phyloP scores from a whole-genome alignment of 2,888 invertebrate genomes.

The Platynereis dumerilii region DNA sequence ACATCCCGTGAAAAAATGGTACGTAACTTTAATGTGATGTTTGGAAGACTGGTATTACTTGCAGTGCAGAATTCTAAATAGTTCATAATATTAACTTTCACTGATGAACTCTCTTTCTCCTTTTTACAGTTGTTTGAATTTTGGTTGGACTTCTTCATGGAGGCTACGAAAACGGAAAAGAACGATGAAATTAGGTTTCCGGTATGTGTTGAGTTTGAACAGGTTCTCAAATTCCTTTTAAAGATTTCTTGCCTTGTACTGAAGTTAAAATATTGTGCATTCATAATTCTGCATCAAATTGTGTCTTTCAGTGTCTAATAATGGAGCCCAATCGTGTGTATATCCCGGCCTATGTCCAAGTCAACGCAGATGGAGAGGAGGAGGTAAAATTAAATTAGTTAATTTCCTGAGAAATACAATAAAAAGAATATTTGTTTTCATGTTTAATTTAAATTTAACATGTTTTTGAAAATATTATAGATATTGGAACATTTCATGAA shows the following conservation, averaged over 20 bases:
- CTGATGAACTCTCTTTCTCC: constrained; percentile 21
- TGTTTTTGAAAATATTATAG: too few relatives aligned
- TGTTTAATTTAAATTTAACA: too few relatives aligned
- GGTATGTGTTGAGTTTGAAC: constrained; percentile 66
- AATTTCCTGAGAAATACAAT: too few relatives aligned
- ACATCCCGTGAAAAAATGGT: neutral
- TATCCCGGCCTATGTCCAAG: constrained; percentile 92
- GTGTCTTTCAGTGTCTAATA: constrained; percentile 63
- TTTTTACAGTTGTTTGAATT: constrained; percentile 81
- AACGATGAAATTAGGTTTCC: constrained; percentile 85
- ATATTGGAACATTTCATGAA: too few relatives aligned
- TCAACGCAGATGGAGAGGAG: constrained; percentile 92
- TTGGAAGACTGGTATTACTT: too few relatives aligned
- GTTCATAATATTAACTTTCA: neutral
- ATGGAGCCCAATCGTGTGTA: constrained; percentile 90
- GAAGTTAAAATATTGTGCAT: too few relatives aligned
- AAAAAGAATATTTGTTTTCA: too few relatives aligned
- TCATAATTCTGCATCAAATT: too few relatives aligned
- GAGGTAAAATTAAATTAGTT: constrained; percentile 65
- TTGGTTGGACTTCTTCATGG: constrained; percentile 98
- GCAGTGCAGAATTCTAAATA: too few relatives aligned
- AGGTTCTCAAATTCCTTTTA: too few relatives aligned
- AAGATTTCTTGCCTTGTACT: too few relatives aligned
- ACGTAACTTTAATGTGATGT: too few relatives aligned
- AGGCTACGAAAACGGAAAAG: constrained; percentile 83